Percentiles rank a stretch among this genome's conserved stretches.
Evolutionary conservation across 2,113 vertebrate species (phyloP).

Genomic region (Antennarius striatus): DNA sequence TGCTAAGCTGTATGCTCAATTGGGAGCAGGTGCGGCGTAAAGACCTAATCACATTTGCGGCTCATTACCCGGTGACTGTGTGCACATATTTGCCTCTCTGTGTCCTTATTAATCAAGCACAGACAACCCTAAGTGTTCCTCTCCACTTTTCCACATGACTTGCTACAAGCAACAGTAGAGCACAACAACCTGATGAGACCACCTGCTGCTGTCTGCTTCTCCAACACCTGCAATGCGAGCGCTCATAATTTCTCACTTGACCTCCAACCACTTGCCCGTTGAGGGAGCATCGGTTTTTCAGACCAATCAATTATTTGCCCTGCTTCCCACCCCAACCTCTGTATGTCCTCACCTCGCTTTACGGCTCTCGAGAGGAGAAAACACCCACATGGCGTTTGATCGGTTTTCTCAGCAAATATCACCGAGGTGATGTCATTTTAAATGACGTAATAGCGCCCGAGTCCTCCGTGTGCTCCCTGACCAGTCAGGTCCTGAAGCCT

Average conservation of each 20-base stretch:
- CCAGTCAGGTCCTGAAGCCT: too few relatives aligned
- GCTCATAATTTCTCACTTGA: constrained; percentile 71
- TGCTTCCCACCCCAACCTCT: background rate
- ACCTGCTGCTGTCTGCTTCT: constrained; percentile 67
- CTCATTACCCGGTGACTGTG: constrained; percentile 78
- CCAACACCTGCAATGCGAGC: constrained; percentile 67
- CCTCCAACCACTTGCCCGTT: constrained; percentile 61
- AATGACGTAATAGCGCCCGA: too few relatives aligned
- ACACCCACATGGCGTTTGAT: too few relatives aligned
- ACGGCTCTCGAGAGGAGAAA: background rate
- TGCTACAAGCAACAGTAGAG: constrained; percentile 76
- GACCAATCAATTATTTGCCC: constrained; percentile 23
- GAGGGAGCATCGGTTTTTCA: constrained; percentile 36
- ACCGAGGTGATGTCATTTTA: too few relatives aligned
- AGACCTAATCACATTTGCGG: constrained; percentile 80
- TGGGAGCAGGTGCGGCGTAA: constrained; percentile 80
- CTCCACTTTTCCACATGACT: constrained; percentile 80
- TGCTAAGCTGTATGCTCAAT: constrained; percentile 72
- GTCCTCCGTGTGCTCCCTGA: too few relatives aligned
- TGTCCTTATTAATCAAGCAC: constrained; percentile 80
- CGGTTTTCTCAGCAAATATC: too few relatives aligned
- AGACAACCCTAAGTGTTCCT: constrained; percentile 77
- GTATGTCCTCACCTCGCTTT: background rate
- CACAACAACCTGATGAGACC: constrained; percentile 73
- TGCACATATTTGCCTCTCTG: constrained; percentile 79